These are phyloP conservation scores for Protaetia brevitarsis DNA, from an alignment of 1,140 invertebrate genomes.

Conservation along the genomic window DNA sequence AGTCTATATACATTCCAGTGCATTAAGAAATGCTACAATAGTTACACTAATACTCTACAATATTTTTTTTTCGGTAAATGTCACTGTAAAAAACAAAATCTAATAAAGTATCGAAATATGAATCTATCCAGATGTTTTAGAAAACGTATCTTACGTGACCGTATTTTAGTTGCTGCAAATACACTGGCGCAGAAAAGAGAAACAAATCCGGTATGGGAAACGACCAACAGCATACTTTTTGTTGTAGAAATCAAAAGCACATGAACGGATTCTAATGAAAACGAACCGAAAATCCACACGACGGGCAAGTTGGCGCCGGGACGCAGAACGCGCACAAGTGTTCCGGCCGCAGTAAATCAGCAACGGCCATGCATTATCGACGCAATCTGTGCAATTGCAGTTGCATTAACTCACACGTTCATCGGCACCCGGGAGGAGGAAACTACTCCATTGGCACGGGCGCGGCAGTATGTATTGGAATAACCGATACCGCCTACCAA, in stretches of 20 bases:
- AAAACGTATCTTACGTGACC: too few relatives aligned
- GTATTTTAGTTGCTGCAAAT: too few relatives aligned
- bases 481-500: constrained; percentile 25
- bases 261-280: constrained; percentile 15
- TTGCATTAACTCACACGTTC: constrained; percentile 32
- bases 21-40: too few relatives aligned
- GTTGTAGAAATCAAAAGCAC: not conserved
- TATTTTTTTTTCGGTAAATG: too few relatives aligned
- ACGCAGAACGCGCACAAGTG: constrained; percentile 23
- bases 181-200: too few relatives aligned
- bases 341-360: constrained; percentile 29
- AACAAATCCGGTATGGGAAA: too few relatives aligned
- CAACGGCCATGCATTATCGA: constrained; percentile 32
- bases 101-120: too few relatives aligned
- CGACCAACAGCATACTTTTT: too few relatives aligned
- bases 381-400: constrained; percentile 34
- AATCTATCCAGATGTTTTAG: too few relatives aligned
- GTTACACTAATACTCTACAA: too few relatives aligned
- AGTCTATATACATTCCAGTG: too few relatives aligned
- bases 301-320: not conserved
- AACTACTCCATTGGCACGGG: not conserved
- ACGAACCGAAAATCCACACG: constrained; percentile 7
- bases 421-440: not conserved
- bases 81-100: too few relatives aligned
- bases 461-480: not conserved